Conservation (phyloP, 1,140 invertebrate species). For the Gerris buenoi region DNA sequence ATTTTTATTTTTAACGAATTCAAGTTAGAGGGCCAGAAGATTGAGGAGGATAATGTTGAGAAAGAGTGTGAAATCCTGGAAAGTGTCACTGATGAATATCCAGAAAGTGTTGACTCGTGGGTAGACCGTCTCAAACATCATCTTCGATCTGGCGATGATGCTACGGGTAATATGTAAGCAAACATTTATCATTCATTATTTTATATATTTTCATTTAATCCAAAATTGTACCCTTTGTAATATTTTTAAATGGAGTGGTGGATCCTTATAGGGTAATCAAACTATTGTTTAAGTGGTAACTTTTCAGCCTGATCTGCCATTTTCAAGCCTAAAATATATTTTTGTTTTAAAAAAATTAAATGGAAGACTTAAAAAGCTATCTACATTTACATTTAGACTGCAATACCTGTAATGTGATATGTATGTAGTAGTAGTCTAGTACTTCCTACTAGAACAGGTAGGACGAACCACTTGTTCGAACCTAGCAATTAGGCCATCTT, state of each 20-base stretch:
- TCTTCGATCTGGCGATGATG: conserved; percentile 27
- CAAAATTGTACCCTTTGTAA: background rate
- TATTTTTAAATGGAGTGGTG: background rate
- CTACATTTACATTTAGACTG: too few species aligned
- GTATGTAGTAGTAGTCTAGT: too few species aligned
- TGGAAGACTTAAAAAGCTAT: too few species aligned
- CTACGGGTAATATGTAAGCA: conserved; percentile 18
- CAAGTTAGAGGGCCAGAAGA: too few species aligned
- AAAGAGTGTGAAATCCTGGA: conserved; percentile 31
- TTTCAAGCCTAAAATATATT: background rate
- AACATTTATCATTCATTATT: background rate
- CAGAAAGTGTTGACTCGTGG: conserved; percentile 34
- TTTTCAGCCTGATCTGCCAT: background rate
- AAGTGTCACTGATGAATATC: conserved; percentile 31
- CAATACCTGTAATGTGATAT: too few species aligned
- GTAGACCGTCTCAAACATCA: conserved; percentile 30
- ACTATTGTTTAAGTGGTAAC: background rate
- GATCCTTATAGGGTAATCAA: background rate
- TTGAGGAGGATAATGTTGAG: too few species aligned
- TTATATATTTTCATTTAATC: background rate
- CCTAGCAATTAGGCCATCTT: too few species aligned
- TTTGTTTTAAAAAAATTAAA: too few species aligned
- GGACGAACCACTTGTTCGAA: too few species aligned
- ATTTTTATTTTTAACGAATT: too few species aligned
- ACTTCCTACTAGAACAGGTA: too few species aligned